These are phyloP conservation scores for Tolmerus cingulatus DNA, from an alignment of 2,888 invertebrate genomes.

Conservation along the genomic window DNA sequence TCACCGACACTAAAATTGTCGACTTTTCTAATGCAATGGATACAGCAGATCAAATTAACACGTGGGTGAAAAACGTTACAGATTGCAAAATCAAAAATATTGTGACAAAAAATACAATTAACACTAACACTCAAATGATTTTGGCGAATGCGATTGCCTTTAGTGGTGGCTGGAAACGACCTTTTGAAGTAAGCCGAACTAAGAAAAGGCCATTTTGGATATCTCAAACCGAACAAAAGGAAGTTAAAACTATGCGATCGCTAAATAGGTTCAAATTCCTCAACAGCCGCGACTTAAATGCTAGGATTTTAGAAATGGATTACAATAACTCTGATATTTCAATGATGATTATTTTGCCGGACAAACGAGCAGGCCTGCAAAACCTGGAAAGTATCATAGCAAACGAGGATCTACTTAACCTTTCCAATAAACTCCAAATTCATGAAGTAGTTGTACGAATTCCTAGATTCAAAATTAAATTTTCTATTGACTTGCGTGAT, in stretches of 20 bases:
- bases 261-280: slow-evolving; percentile 62
- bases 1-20: slow-evolving; percentile 71
- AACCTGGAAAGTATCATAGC: slow-evolving; percentile 69
- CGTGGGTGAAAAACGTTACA: slow-evolving; percentile 82
- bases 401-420: slow-evolving; percentile 65
- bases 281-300: slow-evolving; percentile 60
- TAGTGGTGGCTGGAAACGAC: slow-evolving; percentile 78
- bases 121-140: slow-evolving; percentile 70
- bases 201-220: slow-evolving; percentile 72
- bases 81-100: slow-evolving; percentile 84
- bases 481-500: slow-evolving; percentile 71
- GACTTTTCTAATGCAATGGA: slow-evolving; percentile 68
- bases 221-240: slow-evolving; percentile 63
- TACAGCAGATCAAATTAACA: slow-evolving; percentile 73
- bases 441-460: slow-evolving; percentile 71
- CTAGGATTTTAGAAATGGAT: slow-evolving; percentile 73
- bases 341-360: slow-evolving; percentile 80
- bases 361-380: slow-evolving; percentile 69
- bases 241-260: slow-evolving; percentile 76
- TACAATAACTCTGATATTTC: slow-evolving; percentile 75
- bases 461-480: slow-evolving; percentile 70
- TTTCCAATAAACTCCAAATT: slow-evolving; percentile 62
- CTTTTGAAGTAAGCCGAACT: slow-evolving; percentile 71
- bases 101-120: slow-evolving; percentile 67
- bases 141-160: slow-evolving; percentile 89